These are phyloP conservation scores for Drosophila lini DNA, from an alignment of 1,140 invertebrate genomes.

Conservation along the genomic window DNA sequence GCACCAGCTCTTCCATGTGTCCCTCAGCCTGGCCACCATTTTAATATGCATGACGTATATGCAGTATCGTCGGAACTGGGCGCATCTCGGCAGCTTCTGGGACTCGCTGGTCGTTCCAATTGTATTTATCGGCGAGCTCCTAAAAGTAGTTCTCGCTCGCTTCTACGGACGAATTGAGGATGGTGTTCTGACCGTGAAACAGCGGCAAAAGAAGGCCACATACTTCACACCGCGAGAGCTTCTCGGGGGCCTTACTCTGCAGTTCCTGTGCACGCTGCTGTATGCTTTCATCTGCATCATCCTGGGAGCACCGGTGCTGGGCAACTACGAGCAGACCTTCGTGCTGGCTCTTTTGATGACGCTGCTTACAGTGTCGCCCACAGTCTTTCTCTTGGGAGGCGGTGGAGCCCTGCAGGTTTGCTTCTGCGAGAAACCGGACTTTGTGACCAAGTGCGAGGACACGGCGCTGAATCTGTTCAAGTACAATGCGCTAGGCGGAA, in stretches of 20 bases:
- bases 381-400: constrained; percentile 77
- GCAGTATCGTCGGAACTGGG: constrained; percentile 78
- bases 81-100: constrained; percentile 77
- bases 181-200: constrained; percentile 61
- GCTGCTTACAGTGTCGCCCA: constrained; percentile 76
- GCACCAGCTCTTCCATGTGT: constrained; percentile 82
- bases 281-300: constrained; percentile 83
- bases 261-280: constrained; percentile 75
- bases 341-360: constrained; percentile 78
- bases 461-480: constrained; percentile 83
- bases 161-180: constrained; percentile 74
- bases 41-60: constrained; percentile 82
- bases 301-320: constrained; percentile 78
- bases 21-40: constrained; percentile 75
- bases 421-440: constrained; percentile 81
- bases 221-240: constrained; percentile 73
- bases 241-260: constrained; percentile 68
- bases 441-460: constrained; percentile 77
- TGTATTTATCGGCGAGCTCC: constrained; percentile 74
- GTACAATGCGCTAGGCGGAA: constrained; percentile 85
- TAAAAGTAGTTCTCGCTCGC: constrained; percentile 74
- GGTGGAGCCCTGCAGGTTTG: constrained; percentile 77
- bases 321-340: constrained; percentile 82
- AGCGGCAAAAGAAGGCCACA: constrained; percentile 72
- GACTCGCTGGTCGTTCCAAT: constrained; percentile 83